phyloP scores from a whole-genome alignment of 2,797 vertebrate species.

The Urocyon cinereoargenteus region DNA sequence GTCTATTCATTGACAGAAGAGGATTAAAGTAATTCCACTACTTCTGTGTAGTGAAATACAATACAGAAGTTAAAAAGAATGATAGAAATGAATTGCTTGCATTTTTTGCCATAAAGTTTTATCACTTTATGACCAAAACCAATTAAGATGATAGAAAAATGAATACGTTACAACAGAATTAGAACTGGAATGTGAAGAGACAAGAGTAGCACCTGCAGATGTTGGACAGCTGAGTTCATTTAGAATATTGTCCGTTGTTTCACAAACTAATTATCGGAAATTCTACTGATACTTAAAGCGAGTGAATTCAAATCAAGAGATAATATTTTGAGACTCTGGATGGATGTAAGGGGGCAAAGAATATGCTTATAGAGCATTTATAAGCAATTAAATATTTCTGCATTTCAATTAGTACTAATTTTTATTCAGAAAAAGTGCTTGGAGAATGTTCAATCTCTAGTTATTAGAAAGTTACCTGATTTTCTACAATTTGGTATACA shows the following conservation, averaged over 20 bases:
- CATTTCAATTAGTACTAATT: background rate
- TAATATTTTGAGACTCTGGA: background rate
- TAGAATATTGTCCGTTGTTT: background rate
- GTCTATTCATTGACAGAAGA: background rate
- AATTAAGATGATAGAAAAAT: background rate
- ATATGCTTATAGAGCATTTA: background rate
- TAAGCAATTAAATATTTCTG: background rate
- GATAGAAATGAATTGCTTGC: background rate
- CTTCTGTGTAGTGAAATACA: background rate
- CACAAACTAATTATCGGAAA: background rate
- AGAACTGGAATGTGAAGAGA: background rate
- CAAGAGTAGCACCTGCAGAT: background rate
- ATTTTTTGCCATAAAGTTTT: background rate
- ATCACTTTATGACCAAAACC: background rate
- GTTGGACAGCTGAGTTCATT: background rate
- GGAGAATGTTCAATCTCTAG: background rate
- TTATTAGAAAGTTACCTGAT: background rate
- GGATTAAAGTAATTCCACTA: background rate
- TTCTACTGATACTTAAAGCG: background rate
- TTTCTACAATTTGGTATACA: background rate
- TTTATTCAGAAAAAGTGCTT: background rate
- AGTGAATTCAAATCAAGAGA: background rate
- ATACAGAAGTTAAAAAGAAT: background rate
- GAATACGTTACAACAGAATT: background rate
- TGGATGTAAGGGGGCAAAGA: background rate